Conservation (phyloP, 2,797 vertebrate species). For the Gymnoscopelus microlampas region DNA sequence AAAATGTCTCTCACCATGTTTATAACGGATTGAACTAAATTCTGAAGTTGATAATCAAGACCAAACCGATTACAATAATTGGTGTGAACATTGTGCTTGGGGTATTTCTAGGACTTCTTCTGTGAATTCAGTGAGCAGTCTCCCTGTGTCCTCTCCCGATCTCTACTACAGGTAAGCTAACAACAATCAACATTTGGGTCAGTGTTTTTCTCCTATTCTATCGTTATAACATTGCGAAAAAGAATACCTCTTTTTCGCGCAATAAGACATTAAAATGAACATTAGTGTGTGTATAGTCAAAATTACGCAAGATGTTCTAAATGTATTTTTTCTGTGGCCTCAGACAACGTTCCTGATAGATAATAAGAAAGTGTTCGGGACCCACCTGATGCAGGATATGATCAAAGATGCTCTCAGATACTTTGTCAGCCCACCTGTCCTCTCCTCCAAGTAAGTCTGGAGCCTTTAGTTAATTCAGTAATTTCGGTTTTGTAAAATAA, state of each 20-base stretch:
- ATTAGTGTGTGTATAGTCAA: too few relatives aligned
- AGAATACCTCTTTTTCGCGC: neutral
- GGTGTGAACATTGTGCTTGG: conserved; percentile 29
- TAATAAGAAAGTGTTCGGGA: conserved; percentile 98
- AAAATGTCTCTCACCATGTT: too few relatives aligned
- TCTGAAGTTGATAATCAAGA: too few relatives aligned
- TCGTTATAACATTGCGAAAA: neutral
- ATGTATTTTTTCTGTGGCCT: conserved; percentile 28
- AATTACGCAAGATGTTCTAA: neutral
- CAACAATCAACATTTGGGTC: neutral
- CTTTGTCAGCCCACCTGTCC: conserved; percentile 97
- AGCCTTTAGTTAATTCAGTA: conserved; percentile 9
- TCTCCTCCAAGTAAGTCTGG: conserved; percentile 92
- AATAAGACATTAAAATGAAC: neutral
- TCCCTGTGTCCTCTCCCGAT: conserved; percentile 97
- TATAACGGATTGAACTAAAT: too few relatives aligned
- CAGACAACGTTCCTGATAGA: conserved; percentile 98
- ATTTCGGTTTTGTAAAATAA: neutral
- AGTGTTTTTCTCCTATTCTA: neutral
- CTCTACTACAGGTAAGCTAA: conserved; percentile 90
- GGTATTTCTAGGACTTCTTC: conserved; percentile 90
- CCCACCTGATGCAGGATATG: conserved; percentile 98
- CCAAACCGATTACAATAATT: conserved; percentile 1
- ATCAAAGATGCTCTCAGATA: conserved; percentile 96
- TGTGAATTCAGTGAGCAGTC: conserved; percentile 99